Base-by-base conservation (phyloP, 2,113 vertebrate species). In the Dicentrarchus labrax region DNA sequence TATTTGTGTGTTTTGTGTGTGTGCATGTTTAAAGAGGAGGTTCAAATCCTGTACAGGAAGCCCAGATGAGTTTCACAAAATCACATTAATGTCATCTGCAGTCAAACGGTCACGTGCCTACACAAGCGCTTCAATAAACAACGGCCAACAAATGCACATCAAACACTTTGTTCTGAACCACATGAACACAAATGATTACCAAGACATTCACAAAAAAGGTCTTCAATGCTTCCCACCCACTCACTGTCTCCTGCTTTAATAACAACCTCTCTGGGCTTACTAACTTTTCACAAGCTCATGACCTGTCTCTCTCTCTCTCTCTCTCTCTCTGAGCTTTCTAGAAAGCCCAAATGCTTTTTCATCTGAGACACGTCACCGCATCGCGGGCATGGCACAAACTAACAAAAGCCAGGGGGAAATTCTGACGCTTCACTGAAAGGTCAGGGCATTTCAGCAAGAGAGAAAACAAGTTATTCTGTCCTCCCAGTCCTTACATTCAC, bases 371-470 rank as follows among this genome's bases (percentile, higher is more conserved):
- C 83, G 76, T 89, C 86, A 89, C 78, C 69, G 68, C 74, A 66
- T 77, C 41, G 22, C 67, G 15, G 61, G 81, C 77, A 82, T 6
- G 50, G 64, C 72, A 72, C 59, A 67, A 75, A 76, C 86, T 76
- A 86, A 89, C 88, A 89, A 84, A 88, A 78, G 81, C 66, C 78
- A 48, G 78, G 80, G 90, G 92, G 79, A 87, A 91, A 80, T 93
- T 90, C 84, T 93, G 91, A 83, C 51, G 75, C 92, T 72, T 79
- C 74, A 56, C 65, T 50, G 61, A 94, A 95, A 95, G 93, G 94
- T 94, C 94, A 91, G 93, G 93, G 86, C 87, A 90, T 94, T 94
- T 94, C 69, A 84, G 80, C 41, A 21, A 76, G 67, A 83, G 71
- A 92, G 73, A 92, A 93, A 93, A 91, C 89, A 88, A 88, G 48